Base-by-base conservation (phyloP, 2,113 vertebrate species). In the Lethenteron reissneri region DNA sequence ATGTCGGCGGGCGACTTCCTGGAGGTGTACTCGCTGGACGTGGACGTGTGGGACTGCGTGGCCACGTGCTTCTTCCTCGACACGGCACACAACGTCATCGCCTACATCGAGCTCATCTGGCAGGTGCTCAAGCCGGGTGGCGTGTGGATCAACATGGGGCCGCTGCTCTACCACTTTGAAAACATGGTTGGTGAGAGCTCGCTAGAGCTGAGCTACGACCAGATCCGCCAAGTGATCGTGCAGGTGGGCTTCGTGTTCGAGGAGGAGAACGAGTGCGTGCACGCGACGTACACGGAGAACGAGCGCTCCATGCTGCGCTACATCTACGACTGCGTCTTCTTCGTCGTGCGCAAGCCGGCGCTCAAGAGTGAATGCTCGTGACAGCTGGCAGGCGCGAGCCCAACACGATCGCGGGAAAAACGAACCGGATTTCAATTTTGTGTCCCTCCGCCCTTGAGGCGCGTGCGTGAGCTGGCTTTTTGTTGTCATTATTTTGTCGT, bases 1-100 rank as follows among this genome's bases (percentile, higher is more conserved):
- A 99, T 99, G 94, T 91, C 90, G 69, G 94, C 94, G 71, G 94
- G 94, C 56, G 94, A 99, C 81, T 99, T 99, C 80, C 86, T 88
- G 74, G 94, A 99, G 79, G 86, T 99, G 72, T 99, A 99, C 78
- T 85, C 82, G 4, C n/a, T 17, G 88, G 95, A 60, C 75, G 83
- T 80, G 83, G 94, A 87, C 77, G 79, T 83, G 2, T 97, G 92
- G 94, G 87, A 97, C 77, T 99, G 94, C 58, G 85, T 99, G 77
- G 87, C 92, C 41, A 99, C 94, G 75, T 97, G 94, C 78, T 99
- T 99, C 82, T 99, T 99, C 77, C 95, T 99, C 73, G 92, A 99
- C 76, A 99, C 94, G 8, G 94, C 94, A 75, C 92, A 99, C 81
- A 99, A 97, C 72, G 87, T 97, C 75, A 83, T 99, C 70, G 92